These are phyloP conservation scores for Eumeta japonica DNA, from an alignment of 1,140 invertebrate species.

Conservation along the genomic window DNA sequence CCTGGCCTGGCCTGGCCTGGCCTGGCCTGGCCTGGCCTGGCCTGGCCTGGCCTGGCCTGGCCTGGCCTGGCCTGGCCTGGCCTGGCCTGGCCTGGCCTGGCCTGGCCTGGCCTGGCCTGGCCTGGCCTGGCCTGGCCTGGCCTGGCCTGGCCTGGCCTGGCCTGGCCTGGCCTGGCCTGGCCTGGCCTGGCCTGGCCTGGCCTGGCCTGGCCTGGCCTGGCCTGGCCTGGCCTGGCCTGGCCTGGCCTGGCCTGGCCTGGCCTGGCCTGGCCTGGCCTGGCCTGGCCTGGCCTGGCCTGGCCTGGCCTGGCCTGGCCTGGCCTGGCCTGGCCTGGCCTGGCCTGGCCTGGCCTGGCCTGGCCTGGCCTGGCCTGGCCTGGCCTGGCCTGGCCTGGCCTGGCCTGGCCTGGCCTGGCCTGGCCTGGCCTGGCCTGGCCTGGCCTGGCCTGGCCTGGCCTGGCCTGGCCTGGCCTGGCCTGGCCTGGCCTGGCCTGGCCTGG, in stretches of 20 bases:
- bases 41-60: constrained; percentile 11
- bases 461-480: constrained; percentile 1
- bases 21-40: constrained; percentile 8
- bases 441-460: constrained; percentile 1
- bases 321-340: constrained; percentile 8
- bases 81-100: constrained; percentile 1
- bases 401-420: constrained; percentile 1
- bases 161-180: constrained; percentile 1
- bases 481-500: constrained; percentile 1
- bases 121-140: constrained; percentile 1
- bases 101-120: constrained; percentile 1
- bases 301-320: not conserved
- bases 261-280: constrained; percentile 1
- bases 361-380: not conserved
- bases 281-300: constrained; percentile 1
- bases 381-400: constrained; percentile 1
- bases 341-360: constrained; percentile 13
- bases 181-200: constrained; percentile 1
- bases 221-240: constrained; percentile 11
- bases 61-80: not conserved
- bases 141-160: constrained; percentile 1
- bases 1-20: constrained; percentile 1
- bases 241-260: constrained; percentile 2
- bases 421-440: constrained; percentile 1
- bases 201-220: constrained; percentile 1